Percentiles rank a stretch among this genome's conserved stretches.
Conservation (phyloP, 2,113 vertebrate genomes). For the Anser brachyrhynchus region DNA sequence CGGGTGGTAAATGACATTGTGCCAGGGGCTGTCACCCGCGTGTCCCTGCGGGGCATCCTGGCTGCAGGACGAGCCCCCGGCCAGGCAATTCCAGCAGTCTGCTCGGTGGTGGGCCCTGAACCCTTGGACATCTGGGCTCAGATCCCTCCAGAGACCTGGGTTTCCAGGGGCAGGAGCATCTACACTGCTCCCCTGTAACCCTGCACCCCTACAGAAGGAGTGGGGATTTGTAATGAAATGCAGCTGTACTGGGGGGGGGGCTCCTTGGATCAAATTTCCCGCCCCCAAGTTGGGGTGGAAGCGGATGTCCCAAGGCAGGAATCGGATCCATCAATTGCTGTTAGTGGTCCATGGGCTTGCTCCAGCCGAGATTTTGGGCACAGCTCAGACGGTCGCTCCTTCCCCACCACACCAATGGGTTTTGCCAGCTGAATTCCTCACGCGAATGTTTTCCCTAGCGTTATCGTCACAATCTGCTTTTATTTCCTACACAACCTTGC, state of each 20-base stretch:
- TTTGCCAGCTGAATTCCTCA: not conserved
- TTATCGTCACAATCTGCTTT: not conserved
- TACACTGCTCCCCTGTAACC: no score
- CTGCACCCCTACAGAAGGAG: not conserved
- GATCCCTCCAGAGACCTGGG: no score
- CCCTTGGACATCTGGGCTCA: not conserved
- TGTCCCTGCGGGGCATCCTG: no score
- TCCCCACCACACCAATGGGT: rapidly evolving
- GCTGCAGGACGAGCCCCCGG: no score
- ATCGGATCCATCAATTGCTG: not conserved
- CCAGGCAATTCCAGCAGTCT: not conserved
- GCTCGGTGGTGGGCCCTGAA: not conserved
- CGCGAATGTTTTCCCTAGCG: not conserved
- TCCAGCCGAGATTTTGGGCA: rapidly evolving
- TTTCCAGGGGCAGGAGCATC: not conserved
- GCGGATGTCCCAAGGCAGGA: not conserved
- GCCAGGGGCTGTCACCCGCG: no score
- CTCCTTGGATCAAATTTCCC: not conserved
- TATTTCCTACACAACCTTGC: not conserved
- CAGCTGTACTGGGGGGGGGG: not conserved
- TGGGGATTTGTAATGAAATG: not conserved
- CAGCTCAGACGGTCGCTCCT: not conserved
- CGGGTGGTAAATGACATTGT: no score
- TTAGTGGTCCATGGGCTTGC: rapidly evolving
- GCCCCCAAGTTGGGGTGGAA: not conserved